Evolutionary conservation across 2,888 invertebrate species (phyloP).

Genomic region (Heteropelma amictum): DNA sequence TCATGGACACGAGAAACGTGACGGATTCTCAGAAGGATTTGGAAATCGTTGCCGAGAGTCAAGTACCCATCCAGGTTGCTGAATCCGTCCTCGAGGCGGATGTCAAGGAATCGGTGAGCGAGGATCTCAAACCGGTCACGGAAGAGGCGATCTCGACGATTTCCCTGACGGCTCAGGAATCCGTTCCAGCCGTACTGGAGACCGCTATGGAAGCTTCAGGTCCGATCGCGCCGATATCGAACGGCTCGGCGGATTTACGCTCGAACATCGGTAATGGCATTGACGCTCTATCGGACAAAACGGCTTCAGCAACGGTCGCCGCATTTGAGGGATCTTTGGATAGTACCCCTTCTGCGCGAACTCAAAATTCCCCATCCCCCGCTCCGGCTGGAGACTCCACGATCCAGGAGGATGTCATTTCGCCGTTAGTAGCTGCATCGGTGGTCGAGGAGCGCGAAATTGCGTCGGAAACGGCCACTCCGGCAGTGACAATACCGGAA

Average conservation of each 20-base stretch:
- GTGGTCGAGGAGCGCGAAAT: background rate
- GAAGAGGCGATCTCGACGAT: slow-evolving; percentile 70
- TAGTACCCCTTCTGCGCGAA: background rate
- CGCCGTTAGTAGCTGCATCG: too few relatives aligned
- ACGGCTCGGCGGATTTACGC: slow-evolving; percentile 31
- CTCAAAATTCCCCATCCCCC: too few relatives aligned
- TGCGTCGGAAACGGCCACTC: background rate
- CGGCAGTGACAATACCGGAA: slow-evolving; percentile 48
- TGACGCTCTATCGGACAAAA: background rate
- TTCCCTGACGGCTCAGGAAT: slow-evolving; percentile 67
- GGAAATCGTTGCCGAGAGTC: slow-evolving; percentile 18
- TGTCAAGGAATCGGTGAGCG: slow-evolving; percentile 70
- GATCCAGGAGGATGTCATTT: too few relatives aligned
- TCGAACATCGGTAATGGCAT: slow-evolving; percentile 44
- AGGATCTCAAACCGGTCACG: slow-evolving; percentile 63
- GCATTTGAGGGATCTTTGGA: slow-evolving; percentile 5
- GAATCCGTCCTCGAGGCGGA: slow-evolving; percentile 74
- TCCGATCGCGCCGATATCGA: slow-evolving; percentile 34
- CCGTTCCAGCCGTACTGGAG: slow-evolving; percentile 63
- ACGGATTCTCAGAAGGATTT: background rate
- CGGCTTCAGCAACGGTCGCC: slow-evolving; percentile 8
- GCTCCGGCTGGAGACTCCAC: too few relatives aligned
- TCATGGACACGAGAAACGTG: background rate
- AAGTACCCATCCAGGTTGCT: slow-evolving; percentile 74
- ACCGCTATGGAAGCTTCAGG: slow-evolving; percentile 46